Evolutionary conservation across 2,113 vertebrate species (phyloP), one percentile per base, ranked within the genome.

Genomic region (Atractosteus spatula): DNA sequence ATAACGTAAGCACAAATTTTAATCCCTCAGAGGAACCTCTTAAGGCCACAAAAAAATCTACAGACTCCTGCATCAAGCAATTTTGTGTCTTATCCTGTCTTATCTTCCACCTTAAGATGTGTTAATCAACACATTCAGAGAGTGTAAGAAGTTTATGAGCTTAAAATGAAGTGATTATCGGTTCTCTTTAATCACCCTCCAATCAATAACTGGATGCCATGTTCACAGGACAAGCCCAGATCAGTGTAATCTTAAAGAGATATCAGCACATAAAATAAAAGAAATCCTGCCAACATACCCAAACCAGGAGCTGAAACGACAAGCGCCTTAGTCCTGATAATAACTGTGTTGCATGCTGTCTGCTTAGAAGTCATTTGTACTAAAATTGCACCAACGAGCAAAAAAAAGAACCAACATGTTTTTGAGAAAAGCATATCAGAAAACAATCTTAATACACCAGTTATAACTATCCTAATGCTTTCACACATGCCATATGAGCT

Each of bases 71-170:
- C 75, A 86, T 87, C 89, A 87, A 93, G 92, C 89, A 89, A 83
- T 93, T 94, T 91, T 86, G 79, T 79, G 80, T 86, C 89, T 93
- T 90, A 94, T 93, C 93, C 87, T 82, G 80, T 78, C 91, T 92
- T 87, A 95, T 93, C 93, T 92, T 91, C 89, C 90, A 91, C 82
- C 85, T 89, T 90, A 90, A 93, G 92, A 91, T 91, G 91, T 81
- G 91, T 93, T 95, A 93, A 90, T 92, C 85, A 93, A 95, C 93
- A 93, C 90, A 93, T 92, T 92, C 85, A 81, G 84, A 84, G 87
- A 83, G 85, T 87, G 81, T 92, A 95, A 96, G 95, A 87, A 84
- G 90, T 94, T 96, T 92, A 96, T 80, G 87, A 89, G 94, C 94
- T 96, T 95, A 95, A 91, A 91, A 86, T 81, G 88, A 89, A 87